Evolutionary conservation across 2,113 vertebrate genomes (phyloP).

Genomic region (Coptodon bakossiorum): DNA sequence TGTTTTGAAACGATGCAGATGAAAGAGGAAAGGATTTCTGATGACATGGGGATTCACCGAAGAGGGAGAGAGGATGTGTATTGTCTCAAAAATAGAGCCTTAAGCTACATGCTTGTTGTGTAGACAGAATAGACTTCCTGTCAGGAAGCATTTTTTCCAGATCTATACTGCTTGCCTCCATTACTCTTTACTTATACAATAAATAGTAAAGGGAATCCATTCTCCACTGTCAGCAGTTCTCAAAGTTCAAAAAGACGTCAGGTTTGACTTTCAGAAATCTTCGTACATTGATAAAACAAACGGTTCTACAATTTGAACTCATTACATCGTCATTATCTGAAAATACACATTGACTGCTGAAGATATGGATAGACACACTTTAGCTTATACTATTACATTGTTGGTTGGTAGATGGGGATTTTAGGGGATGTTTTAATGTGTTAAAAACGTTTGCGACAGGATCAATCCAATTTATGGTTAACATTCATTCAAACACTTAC

Average conservation of each 20-base stretch:
- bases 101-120: constrained; percentile 40
- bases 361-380: background rate
- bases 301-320: background rate
- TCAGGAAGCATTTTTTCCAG: constrained; percentile 34
- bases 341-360: background rate
- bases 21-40: constrained; percentile 34
- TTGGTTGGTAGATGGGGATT: background rate
- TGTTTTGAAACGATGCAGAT: constrained; percentile 25
- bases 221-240: background rate
- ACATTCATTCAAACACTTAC: background rate
- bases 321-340: background rate
- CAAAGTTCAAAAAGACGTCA: background rate
- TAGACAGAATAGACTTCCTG: constrained; percentile 53
- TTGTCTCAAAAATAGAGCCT: constrained; percentile 47
- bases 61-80: background rate
- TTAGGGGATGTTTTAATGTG: background rate
- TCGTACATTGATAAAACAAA: background rate
- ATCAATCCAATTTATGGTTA: background rate
- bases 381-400: background rate
- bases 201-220: constrained; percentile 14
- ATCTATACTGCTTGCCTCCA: constrained; percentile 35
- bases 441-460: background rate
- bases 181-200: constrained; percentile 42
- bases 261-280: background rate
- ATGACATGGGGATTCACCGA: constrained; percentile 30